Evolutionary conservation across 2,888 invertebrate genomes (phyloP).

Genomic region (Pheosia tremula): DNA sequence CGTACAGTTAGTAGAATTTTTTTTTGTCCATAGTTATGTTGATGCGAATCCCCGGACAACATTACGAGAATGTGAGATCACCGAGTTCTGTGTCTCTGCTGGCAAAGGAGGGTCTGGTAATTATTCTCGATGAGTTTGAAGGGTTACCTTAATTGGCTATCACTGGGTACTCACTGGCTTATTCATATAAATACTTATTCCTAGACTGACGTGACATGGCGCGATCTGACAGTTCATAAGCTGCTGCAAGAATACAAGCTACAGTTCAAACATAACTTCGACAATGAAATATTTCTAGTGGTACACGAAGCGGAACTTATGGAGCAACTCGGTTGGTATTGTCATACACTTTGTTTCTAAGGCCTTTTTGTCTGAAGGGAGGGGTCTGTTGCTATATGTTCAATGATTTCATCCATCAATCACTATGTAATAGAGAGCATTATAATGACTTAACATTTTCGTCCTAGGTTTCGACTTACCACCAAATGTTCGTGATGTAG

Average conservation of each 20-base stretch:
- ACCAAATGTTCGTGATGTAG: slow-evolving; percentile 76
- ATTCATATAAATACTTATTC: slow-evolving; percentile 6
- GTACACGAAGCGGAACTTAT: slow-evolving; percentile 90
- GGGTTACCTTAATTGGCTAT: no score
- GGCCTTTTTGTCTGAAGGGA: no score
- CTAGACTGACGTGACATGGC: slow-evolving; percentile 86
- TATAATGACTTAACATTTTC: neutral
- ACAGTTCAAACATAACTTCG: slow-evolving; percentile 87
- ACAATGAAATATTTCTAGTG: slow-evolving; percentile 86
- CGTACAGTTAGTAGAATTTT: no score
- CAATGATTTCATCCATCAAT: no score
- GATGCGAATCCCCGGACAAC: slow-evolving; percentile 79
- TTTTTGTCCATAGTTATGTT: slow-evolving; percentile 64
- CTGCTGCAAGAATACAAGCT: slow-evolving; percentile 88
- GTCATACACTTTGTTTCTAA: neutral
- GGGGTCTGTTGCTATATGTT: no score
- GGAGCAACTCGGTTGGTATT: slow-evolving; percentile 86
- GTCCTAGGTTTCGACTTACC: slow-evolving; percentile 76
- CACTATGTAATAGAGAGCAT: no score
- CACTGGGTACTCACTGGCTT: no score
- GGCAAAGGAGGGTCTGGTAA: slow-evolving; percentile 78
- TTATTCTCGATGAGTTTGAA: slow-evolving; percentile 5
- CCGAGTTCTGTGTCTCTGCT: slow-evolving; percentile 74
- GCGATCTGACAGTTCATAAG: slow-evolving; percentile 87
- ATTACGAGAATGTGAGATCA: slow-evolving; percentile 76